Percentiles rank a stretch among this genome's conserved stretches.
Conservation (phyloP, 2,797 vertebrate genomes). For the Coregonus ussuriensis region DNA sequence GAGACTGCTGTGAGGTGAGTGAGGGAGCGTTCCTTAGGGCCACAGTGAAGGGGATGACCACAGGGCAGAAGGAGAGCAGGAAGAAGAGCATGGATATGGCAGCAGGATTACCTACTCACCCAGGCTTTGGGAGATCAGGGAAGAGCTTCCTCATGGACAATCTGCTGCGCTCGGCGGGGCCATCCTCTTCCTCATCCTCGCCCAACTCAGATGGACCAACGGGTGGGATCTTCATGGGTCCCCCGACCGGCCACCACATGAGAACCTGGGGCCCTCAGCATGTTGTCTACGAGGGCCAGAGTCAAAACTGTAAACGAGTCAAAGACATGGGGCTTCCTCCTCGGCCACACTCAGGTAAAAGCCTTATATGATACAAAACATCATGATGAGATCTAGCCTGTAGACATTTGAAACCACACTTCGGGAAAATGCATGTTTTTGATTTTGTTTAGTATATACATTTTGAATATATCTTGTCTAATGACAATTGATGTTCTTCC, state of each 20-base stretch:
- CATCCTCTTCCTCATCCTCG: conserved; percentile 40
- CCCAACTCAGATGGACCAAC: conserved; percentile 47
- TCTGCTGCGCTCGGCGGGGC: conserved; percentile 77
- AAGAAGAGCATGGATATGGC: conserved; percentile 70
- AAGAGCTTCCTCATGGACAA: conserved; percentile 94
- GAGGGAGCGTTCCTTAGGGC: conserved; percentile 22
- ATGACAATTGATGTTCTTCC: not conserved
- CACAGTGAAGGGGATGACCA: conserved; percentile 60
- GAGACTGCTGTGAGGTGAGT: conserved; percentile 17
- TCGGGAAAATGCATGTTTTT: no score
- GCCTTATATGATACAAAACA: not conserved
- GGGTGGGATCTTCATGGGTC: conserved; percentile 64
- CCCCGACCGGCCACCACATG: conserved; percentile 64
- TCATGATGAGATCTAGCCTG: no score
- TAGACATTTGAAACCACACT: no score
- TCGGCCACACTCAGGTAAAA: conserved; percentile 60
- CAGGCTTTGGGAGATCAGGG: conserved; percentile 84
- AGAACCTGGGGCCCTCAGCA: conserved; percentile 77
- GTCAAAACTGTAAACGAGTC: conserved; percentile 41
- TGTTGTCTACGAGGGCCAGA: conserved; percentile 49
- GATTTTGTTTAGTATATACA: no score
- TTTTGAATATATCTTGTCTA: no score
- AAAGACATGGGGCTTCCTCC: conserved; percentile 48
- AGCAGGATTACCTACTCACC: conserved; percentile 72
- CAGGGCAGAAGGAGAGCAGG: conserved; percentile 53